A percentile compares a stretch with the other conserved stretches of the same genome.
These are phyloP conservation scores for Graphium colonna DNA, from an alignment of 2,888 invertebrate genomes.

Conservation along the genomic window DNA sequence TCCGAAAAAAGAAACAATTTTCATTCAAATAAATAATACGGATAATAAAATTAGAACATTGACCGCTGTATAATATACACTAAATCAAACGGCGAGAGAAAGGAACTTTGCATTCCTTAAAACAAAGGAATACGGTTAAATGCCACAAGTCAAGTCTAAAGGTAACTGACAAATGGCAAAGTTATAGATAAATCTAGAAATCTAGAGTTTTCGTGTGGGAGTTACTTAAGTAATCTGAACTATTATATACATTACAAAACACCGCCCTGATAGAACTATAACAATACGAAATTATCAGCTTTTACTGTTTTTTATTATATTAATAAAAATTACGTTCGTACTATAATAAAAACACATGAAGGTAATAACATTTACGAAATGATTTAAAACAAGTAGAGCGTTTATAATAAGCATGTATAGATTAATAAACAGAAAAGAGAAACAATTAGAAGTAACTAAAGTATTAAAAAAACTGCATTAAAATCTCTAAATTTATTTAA, in stretches of 20 bases:
- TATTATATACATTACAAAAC: background rate
- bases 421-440: background rate
- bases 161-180: conserved; percentile 6
- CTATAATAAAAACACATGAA: background rate
- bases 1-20: background rate
- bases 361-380: background rate
- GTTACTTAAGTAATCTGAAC: background rate
- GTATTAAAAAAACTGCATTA: background rate
- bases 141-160: conserved; percentile 10
- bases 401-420: background rate
- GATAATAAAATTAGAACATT: background rate
- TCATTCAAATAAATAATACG: background rate
- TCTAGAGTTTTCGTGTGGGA: background rate
- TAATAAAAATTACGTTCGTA: background rate
- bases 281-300: no score
- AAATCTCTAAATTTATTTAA: no score
- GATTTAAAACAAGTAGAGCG: no score
- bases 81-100: conserved; percentile 21
- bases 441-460: background rate
- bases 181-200: conserved; percentile 11
- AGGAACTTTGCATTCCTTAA: conserved; percentile 19
- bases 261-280: background rate
- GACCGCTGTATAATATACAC: conserved; percentile 11
- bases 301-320: no score
- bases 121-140: conserved; percentile 20